Conservation (phyloP, 2,888 invertebrate species). For the Syritta pipiens region DNA sequence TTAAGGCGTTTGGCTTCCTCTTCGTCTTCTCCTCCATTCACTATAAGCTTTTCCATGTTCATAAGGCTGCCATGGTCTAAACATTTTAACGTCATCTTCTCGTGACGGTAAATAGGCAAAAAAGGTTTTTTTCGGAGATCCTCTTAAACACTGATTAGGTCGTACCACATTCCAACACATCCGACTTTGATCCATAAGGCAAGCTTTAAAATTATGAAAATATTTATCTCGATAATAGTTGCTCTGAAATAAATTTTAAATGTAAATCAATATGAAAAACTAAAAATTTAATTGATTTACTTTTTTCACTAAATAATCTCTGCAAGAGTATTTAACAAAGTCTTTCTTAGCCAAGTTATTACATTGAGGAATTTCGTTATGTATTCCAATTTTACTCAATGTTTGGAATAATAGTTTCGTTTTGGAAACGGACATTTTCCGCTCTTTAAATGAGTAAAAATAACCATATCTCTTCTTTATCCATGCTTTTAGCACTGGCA, state of each 20-base stretch:
- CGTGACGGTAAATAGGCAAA: slow-evolving; percentile 76
- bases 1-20: no score
- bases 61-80: slow-evolving; percentile 42
- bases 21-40: slow-evolving; percentile 29
- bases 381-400: slow-evolving; percentile 25
- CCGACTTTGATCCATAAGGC: slow-evolving; percentile 72
- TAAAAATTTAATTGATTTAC: slow-evolving; percentile 67
- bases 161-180: slow-evolving; percentile 73
- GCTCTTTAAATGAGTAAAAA: slow-evolving; percentile 67
- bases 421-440: slow-evolving; percentile 49
- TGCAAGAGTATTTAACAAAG: no score
- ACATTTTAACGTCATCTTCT: slow-evolving; percentile 62
- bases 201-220: slow-evolving; percentile 65
- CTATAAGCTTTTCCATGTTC: slow-evolving; percentile 32
- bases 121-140: slow-evolving; percentile 71
- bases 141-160: slow-evolving; percentile 71
- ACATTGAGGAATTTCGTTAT: no score
- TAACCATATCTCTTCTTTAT: slow-evolving; percentile 74
- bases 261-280: neutral
- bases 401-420: slow-evolving; percentile 69
- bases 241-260: slow-evolving; percentile 40
- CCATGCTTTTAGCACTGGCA: slow-evolving; percentile 74
- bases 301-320: slow-evolving; percentile 65
- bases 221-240: slow-evolving; percentile 58
- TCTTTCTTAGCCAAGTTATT: no score